phyloP scores from a whole-genome alignment of 2,888 invertebrate genomes.

The Hirtodrosophila cameraria region DNA sequence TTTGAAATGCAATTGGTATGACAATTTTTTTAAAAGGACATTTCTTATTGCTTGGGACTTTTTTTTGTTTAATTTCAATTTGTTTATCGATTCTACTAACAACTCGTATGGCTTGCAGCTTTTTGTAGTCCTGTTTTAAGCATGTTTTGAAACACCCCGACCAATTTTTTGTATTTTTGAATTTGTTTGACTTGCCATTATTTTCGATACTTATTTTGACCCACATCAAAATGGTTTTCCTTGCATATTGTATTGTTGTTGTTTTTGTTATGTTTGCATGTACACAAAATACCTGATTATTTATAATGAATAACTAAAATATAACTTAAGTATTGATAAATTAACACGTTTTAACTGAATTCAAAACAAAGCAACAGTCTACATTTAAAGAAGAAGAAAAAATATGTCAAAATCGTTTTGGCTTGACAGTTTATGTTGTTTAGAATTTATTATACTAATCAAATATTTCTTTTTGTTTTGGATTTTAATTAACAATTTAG shows the following conservation, averaged over 20 bases:
- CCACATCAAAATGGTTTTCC: constrained; percentile 3
- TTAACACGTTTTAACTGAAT: not conserved
- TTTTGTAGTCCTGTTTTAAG: constrained; percentile 8
- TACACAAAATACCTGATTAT: constrained; percentile 26
- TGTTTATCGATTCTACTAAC: constrained; percentile 30
- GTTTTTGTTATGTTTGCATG: constrained; percentile 79
- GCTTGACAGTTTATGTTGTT: too few species aligned
- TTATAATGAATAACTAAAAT: too few species aligned
- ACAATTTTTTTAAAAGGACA: constrained; percentile 17
- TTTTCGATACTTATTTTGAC: not conserved
- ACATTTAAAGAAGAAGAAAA: too few species aligned
- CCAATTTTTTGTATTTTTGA: not conserved
- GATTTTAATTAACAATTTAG: too few species aligned
- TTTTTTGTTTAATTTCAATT: constrained; percentile 1
- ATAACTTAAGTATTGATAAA: constrained; percentile 8
- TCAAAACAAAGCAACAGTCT: too few species aligned
- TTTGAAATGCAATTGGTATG: constrained; percentile 53
- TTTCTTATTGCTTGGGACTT: constrained; percentile 6
- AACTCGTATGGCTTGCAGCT: not conserved
- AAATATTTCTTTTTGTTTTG: too few species aligned
- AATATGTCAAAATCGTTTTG: too few species aligned
- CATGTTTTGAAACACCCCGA: constrained; percentile 27
- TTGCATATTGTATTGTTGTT: constrained; percentile 66
- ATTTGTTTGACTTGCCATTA: constrained; percentile 1
- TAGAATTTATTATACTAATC: too few species aligned